Evolutionary conservation across 2,888 invertebrate species (phyloP).

Genomic region (Xylocampa areola): DNA sequence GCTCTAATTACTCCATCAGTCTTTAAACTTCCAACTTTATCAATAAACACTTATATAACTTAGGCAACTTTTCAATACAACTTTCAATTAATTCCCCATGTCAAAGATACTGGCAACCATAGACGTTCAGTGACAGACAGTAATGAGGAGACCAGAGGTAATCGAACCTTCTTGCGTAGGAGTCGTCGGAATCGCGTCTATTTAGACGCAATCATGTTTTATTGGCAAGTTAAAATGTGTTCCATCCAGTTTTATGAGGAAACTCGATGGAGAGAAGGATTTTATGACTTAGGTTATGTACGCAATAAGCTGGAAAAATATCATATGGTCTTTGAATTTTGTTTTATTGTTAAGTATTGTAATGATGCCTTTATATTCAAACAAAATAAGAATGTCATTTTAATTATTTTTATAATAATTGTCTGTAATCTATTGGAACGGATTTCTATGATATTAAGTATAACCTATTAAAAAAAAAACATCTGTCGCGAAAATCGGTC

Average conservation of each 20-base stretch:
- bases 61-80: conserved; percentile 4
- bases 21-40: too few species aligned
- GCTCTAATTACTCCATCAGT: too few species aligned
- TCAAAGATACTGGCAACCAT: conserved; percentile 37
- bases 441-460: too few species aligned
- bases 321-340: too few species aligned
- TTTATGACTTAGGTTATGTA: conserved; percentile 35
- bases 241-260: conserved; percentile 50
- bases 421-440: too few species aligned
- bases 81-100: conserved; percentile 12
- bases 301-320: conserved; percentile 18
- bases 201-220: conserved; percentile 56
- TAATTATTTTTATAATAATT: too few species aligned
- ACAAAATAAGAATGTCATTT: too few species aligned
- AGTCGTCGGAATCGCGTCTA: conserved; percentile 48
- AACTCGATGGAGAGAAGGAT: conserved; percentile 29
- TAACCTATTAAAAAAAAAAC: too few species aligned
- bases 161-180: conserved; percentile 58
- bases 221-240: conserved; percentile 49
- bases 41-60: neutral
- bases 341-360: conserved; percentile 9
- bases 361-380: too few species aligned
- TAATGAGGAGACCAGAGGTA: conserved; percentile 55
- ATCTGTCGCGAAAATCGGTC: too few species aligned
- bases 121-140: conserved; percentile 22